Conservation (phyloP, 2,888 invertebrate species). For the Ceraclea dissimilis region DNA sequence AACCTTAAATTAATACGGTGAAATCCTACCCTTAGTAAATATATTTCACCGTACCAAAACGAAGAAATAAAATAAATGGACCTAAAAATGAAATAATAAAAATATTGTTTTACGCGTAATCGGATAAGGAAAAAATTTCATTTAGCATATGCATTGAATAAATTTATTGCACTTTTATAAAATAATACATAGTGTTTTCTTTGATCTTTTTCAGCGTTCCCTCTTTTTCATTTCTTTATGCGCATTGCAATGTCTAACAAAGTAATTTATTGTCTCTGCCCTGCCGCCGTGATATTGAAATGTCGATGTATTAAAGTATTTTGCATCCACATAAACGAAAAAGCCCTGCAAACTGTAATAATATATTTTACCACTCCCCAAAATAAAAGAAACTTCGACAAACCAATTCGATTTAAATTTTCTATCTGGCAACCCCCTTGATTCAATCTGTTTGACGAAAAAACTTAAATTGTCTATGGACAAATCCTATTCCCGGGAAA, state of each 20-base stretch:
- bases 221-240: background rate
- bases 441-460: slow-evolving; percentile 4
- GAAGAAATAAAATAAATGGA: too few species aligned
- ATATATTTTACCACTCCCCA: too few species aligned
- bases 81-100: too few species aligned
- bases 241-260: background rate
- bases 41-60: too few species aligned
- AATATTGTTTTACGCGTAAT: too few species aligned
- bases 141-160: background rate
- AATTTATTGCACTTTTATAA: background rate
- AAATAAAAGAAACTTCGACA: too few species aligned
- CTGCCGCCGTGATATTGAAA: background rate
- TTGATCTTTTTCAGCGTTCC: background rate
- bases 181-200: background rate
- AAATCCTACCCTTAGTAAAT: too few species aligned
- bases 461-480: slow-evolving; percentile 12
- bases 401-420: slow-evolving; percentile 15
- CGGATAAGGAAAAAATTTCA: too few species aligned
- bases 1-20: too few species aligned
- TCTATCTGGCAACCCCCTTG: slow-evolving; percentile 5
- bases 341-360: too few species aligned
- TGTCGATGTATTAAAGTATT: too few species aligned
- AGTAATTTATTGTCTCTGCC: background rate
- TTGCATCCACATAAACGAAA: too few species aligned
- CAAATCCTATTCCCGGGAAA: slow-evolving; percentile 4